Evolutionary conservation across 2,113 vertebrate genomes (phyloP), one percentile per base, ranked within the genome.

Genomic region (Sceloporus tristichus): DNA sequence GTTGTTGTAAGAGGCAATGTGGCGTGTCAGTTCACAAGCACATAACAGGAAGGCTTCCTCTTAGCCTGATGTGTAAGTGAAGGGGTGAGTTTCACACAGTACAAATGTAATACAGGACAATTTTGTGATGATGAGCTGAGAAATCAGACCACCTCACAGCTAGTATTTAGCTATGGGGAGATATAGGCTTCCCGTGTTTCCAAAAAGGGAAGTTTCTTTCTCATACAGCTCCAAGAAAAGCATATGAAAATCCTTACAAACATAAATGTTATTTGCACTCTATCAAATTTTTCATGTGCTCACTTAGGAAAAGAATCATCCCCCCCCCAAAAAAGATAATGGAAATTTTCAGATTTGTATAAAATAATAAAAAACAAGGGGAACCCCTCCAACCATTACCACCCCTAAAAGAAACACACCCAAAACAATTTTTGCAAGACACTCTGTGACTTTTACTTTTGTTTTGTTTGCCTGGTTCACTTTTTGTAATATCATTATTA

Each of bases 1-100:
- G 96, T 95, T 96, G 95, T 96, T 96, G 92, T 91, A 95, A 92
- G 94, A 94, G 93, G 95, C 79, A 14, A 92, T 89, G 93, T 95
- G 94, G 93, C 92, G 93, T 96, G 94, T 92, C 95, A 91, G 92
- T 90, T 92, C 89, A 91, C 93, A 95, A 94, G 92, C 87, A 92
- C 89, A 94, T 86, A 91, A 94, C 91, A 96, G 93, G 89, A 93
- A 89, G 89, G 85, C 84, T 93, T 93, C 93, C 86, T 95, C 77
- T 90, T 91, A 93, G 92, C 93, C 86, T 79, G 90, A 91, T 90
- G 73, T 83, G 0, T 92, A 92, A 93, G 91, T 59, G 68, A 82
- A 38, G 87, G 56, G 84, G 25, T 42, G 89, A 90, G 90, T 87
- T 89, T 81, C 85, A 86, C 54, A 53, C 70, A 89, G 87, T 77